Percentiles rank a stretch among this genome's conserved stretches.
phyloP scores from a whole-genome alignment of 2,888 invertebrate genomes.

The Mayetiola destructor region DNA sequence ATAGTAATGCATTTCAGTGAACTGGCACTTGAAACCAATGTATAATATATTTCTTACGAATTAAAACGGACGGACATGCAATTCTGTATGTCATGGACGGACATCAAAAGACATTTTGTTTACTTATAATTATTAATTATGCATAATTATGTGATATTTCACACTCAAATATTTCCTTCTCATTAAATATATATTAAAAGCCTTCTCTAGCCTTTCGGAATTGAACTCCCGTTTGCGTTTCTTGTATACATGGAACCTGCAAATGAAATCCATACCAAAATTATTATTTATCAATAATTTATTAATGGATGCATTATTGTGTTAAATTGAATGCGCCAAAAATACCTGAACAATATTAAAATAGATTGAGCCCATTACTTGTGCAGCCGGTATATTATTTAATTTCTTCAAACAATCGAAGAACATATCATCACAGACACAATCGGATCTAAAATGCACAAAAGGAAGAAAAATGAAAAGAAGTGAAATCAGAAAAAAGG shows the following conservation, averaged over 20 bases:
- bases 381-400: conserved; percentile 55
- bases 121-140: no score
- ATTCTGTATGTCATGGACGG: no score
- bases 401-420: conserved; percentile 65
- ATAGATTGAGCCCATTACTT: conserved; percentile 66
- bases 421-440: conserved; percentile 71
- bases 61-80: no score
- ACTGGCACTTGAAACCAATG: no score
- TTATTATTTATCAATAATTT: not conserved
- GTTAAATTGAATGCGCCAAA: not conserved
- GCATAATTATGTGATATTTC: no score
- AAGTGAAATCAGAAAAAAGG: no score
- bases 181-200: conserved; percentile 13
- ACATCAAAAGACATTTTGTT: no score
- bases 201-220: conserved; percentile 30
- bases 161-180: no score
- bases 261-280: not conserved
- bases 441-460: conserved; percentile 68
- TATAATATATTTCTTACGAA: no score
- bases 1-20: no score
- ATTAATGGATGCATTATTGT: no score
- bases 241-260: conserved; percentile 30
- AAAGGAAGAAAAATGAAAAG: no score
- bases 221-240: conserved; percentile 25
- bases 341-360: conserved; percentile 63